Percentiles rank a stretch among this genome's conserved stretches.
Evolutionary conservation across 2,888 invertebrate species (phyloP).

Genomic region (Formica aserva): DNA sequence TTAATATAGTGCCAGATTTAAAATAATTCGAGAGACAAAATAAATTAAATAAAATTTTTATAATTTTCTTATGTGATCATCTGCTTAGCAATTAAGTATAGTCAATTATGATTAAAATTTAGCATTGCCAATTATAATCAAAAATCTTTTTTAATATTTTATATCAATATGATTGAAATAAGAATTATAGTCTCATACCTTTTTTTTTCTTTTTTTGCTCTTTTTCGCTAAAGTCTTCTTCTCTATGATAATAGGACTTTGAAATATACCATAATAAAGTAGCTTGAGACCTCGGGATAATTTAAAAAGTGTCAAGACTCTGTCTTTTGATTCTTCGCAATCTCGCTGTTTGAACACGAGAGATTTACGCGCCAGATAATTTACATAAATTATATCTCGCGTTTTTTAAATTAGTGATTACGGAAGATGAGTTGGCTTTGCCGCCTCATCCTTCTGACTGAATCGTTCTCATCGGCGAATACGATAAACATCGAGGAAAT

Average conservation of each 20-base stretch:
- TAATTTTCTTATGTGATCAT: not conserved
- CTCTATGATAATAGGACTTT: not conserved
- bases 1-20: not conserved
- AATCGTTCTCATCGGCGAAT: not conserved
- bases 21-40: not conserved
- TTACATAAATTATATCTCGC: constrained; percentile 15
- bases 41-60: not conserved
- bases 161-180: not conserved
- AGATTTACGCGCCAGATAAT: constrained; percentile 16
- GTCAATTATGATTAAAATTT: too few species aligned
- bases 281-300: not conserved
- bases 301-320: not conserved
- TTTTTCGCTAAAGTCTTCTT: not conserved
- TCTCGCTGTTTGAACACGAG: not conserved
- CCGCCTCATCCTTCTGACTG: not conserved
- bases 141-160: not conserved
- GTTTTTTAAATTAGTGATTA: not conserved
- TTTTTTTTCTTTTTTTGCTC: not conserved
- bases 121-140: not conserved
- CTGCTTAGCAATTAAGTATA: not conserved
- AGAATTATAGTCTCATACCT: not conserved
- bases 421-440: not conserved
- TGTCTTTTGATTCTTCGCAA: not conserved
- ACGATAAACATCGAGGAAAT: constrained; percentile 21
- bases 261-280: not conserved